These are phyloP conservation scores for Hermaeophaga mercurialis DNA, from an alignment of 2,888 invertebrate species.

Conservation along the genomic window DNA sequence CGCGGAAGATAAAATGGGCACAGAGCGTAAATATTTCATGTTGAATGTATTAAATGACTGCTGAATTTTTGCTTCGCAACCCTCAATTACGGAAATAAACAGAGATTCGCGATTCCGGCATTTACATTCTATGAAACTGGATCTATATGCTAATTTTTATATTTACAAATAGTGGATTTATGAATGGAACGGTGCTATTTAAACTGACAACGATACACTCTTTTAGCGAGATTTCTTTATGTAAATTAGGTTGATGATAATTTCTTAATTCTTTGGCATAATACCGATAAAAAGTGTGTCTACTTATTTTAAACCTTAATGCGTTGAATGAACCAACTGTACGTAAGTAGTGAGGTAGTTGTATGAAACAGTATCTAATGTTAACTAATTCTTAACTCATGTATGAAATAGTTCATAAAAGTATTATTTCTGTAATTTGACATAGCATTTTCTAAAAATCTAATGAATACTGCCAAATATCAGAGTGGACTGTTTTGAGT, in stretches of 20 bases:
- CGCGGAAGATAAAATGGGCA: slow-evolving; percentile 20
- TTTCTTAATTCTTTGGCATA: not conserved
- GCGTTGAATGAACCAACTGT: no score
- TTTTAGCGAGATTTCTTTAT: not conserved
- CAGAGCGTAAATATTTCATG: slow-evolving; percentile 17
- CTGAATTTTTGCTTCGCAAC: slow-evolving; percentile 14
- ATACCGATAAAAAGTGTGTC: no score
- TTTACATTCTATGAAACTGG: slow-evolving; percentile 20
- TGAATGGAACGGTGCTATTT: not conserved
- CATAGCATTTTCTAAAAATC: no score
- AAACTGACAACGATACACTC: not conserved
- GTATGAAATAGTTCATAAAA: no score
- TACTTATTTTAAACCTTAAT: no score
- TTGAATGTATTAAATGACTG: slow-evolving; percentile 22
- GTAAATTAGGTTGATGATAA: not conserved
- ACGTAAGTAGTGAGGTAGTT: no score
- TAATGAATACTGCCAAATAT: no score
- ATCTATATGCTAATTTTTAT: slow-evolving; percentile 24
- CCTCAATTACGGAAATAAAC: slow-evolving; percentile 20
- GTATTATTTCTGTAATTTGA: no score
- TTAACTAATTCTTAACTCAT: no score
- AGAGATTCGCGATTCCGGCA: slow-evolving; percentile 15
- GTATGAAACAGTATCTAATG: no score
- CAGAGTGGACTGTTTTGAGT: no score
- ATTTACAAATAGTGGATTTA: slow-evolving; percentile 15